Conservation (phyloP, 2,113 vertebrate species). For the Microtus richardsoni region DNA sequence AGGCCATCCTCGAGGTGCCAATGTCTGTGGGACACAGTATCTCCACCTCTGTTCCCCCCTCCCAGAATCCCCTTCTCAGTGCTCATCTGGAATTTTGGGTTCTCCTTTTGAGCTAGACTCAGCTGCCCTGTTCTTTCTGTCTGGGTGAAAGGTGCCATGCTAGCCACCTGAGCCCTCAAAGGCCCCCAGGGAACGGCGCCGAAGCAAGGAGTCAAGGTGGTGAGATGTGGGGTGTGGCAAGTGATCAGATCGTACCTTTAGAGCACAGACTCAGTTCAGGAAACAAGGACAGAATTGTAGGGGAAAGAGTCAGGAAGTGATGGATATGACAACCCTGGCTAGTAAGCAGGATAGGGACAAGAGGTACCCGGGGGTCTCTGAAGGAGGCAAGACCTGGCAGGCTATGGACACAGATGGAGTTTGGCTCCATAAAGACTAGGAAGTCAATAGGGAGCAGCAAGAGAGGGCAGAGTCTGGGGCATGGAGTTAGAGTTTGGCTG, state of each 20-base stretch:
- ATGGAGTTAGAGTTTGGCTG: not conserved
- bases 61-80: not conserved
- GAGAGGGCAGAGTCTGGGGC: not conserved
- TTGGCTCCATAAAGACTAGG: not conserved
- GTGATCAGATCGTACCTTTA: not conserved
- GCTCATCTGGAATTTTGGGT: not conserved
- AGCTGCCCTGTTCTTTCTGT: not conserved
- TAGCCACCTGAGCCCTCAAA: too few species aligned
- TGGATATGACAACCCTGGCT: too few species aligned
- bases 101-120: not conserved
- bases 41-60: not conserved
- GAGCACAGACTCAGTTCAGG: accelerated
- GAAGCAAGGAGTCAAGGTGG: accelerated
- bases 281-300: not conserved
- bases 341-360: not conserved
- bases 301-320: accelerated
- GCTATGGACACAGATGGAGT: not conserved
- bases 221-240: not conserved
- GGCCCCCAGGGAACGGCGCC: not conserved
- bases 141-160: too few species aligned
- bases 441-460: not conserved
- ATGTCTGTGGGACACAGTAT: not conserved
- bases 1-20: too few species aligned
- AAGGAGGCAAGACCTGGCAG: accelerated
- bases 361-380: accelerated